These are phyloP conservation scores for Dendrolimus punctatus DNA, from an alignment of 1,140 invertebrate species.

Conservation along the genomic window DNA sequence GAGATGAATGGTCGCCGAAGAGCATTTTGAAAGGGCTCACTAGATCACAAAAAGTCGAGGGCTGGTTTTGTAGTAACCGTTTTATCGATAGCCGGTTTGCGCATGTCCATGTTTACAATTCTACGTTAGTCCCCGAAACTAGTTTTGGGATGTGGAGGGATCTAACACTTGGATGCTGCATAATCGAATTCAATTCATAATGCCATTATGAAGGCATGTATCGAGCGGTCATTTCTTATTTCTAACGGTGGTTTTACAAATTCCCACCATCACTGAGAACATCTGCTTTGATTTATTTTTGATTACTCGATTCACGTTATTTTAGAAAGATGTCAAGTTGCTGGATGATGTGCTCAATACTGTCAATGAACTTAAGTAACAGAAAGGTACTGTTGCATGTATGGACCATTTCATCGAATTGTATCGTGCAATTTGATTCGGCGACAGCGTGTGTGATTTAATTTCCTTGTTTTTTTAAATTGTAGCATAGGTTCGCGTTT, in stretches of 20 bases:
- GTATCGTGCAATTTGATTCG: too few species aligned
- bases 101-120: constrained; percentile 58
- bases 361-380: too few species aligned
- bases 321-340: too few species aligned
- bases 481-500: too few species aligned
- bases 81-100: constrained; percentile 54
- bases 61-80: constrained; percentile 58
- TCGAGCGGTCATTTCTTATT: constrained; percentile 45
- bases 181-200: constrained; percentile 61
- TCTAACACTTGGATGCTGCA: constrained; percentile 36
- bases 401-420: too few species aligned
- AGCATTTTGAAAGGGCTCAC: constrained; percentile 43
- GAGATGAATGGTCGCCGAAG: constrained; percentile 46
- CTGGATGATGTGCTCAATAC: too few species aligned
- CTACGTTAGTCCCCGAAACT: constrained; percentile 33
- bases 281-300: too few species aligned
- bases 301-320: too few species aligned
- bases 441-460: too few species aligned
- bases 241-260: constrained; percentile 16
- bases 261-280: too few species aligned
- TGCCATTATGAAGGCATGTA: constrained; percentile 46
- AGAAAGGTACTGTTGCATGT: too few species aligned
- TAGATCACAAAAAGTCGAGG: constrained; percentile 54
- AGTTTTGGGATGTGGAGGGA: constrained; percentile 39
- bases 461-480: too few species aligned